Evolutionary conservation across 2,888 invertebrate genomes (phyloP).

Genomic region (Calephelis perditalis): DNA sequence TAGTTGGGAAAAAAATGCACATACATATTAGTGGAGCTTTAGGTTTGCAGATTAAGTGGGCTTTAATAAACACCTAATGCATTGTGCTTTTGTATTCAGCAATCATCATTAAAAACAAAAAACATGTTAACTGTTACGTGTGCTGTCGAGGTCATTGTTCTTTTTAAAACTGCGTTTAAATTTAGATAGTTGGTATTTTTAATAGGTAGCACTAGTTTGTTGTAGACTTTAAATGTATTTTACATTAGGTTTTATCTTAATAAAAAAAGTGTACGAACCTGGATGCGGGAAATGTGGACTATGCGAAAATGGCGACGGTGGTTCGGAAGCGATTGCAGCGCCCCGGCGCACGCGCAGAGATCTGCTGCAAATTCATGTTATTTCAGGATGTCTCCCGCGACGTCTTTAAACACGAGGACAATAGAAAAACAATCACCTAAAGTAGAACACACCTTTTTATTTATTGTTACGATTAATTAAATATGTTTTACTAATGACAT

Average conservation of each 20-base stretch:
- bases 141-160: slow-evolving; percentile 46
- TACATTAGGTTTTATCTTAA: background rate
- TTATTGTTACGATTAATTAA: background rate
- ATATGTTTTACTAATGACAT: no score
- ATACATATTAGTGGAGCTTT: slow-evolving; percentile 31
- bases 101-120: slow-evolving; percentile 61
- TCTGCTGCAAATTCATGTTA: slow-evolving; percentile 66
- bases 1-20: slow-evolving; percentile 17
- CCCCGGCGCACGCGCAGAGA: slow-evolving; percentile 58
- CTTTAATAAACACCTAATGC: slow-evolving; percentile 39
- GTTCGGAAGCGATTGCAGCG: slow-evolving; percentile 62
- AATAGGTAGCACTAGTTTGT: background rate
- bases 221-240: background rate
- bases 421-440: slow-evolving; percentile 16
- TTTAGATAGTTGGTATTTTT: background rate
- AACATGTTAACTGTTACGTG: slow-evolving; percentile 75
- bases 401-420: slow-evolving; percentile 49
- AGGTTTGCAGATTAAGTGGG: slow-evolving; percentile 30
- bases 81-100: slow-evolving; percentile 46
- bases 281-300: slow-evolving; percentile 65
- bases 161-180: slow-evolving; percentile 11
- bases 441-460: slow-evolving; percentile 7
- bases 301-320: slow-evolving; percentile 75
- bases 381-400: slow-evolving; percentile 78
- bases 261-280: slow-evolving; percentile 53